phyloP scores from a whole-genome alignment of 2,113 vertebrate genomes.

The human region DNA sequence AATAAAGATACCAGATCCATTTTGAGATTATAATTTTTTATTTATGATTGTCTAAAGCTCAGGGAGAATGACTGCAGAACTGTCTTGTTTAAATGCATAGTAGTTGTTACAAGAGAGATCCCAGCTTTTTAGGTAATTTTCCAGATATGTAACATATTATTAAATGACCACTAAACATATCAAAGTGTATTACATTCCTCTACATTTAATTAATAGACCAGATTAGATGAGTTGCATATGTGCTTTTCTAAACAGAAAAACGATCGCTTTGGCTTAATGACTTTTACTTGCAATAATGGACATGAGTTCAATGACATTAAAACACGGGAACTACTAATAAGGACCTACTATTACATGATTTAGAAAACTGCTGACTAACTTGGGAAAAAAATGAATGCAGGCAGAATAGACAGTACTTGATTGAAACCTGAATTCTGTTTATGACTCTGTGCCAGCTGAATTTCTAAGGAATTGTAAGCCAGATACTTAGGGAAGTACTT shows the following conservation, averaged over 20 bases:
- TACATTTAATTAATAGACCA: constrained; percentile 59
- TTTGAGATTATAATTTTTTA: neutral
- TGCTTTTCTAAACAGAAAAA: constrained; percentile 58
- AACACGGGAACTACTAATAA: neutral
- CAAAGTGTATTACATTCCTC: constrained; percentile 59
- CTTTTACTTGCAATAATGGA: constrained; percentile 7
- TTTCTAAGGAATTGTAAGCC: constrained; percentile 32
- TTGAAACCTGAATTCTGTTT: constrained; percentile 22
- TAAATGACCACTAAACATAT: constrained; percentile 48
- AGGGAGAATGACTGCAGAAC: neutral
- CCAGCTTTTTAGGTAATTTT: neutral
- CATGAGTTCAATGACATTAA: constrained; percentile 29
- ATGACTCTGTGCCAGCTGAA: neutral
- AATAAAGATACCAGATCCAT: neutral
- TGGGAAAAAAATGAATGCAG: neutral
- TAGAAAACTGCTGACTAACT: constrained; percentile 51
- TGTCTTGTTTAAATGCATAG: neutral
- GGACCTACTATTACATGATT: constrained; percentile 39
- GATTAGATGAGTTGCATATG: constrained; percentile 38
- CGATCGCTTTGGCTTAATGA: constrained; percentile 38
- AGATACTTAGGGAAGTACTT: neutral
- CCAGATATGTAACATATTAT: constrained; percentile 14
- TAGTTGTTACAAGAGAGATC: neutral
- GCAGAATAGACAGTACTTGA: constrained; percentile 13
- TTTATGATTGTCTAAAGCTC: neutral